Evolutionary conservation across 2,888 invertebrate species (phyloP), one percentile per base, ranked within the genome.

Genomic region (Platerodrilus igneus): DNA sequence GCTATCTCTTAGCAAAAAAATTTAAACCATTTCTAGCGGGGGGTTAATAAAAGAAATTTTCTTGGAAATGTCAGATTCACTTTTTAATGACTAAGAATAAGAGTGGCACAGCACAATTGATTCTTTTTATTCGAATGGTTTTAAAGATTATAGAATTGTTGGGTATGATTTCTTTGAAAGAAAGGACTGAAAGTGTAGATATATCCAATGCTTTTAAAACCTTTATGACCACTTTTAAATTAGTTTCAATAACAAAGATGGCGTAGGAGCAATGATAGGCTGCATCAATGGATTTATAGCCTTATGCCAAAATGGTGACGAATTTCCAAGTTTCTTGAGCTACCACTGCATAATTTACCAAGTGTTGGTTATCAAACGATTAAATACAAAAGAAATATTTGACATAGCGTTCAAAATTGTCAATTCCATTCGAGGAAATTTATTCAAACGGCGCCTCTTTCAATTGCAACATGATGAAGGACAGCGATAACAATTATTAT

Each of bases 131-230:
- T 43, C 32, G 43, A 23, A 29, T 46, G 28, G 35, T 41, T 40
- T 34, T 49, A 34, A 11, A 47, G 16, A 42, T 47, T 49, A 44
- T 44, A 47, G 40, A 47, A 44, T 31, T 44, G 32, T 34, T 49
- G 29, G 41, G 18, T 13, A 42, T 40, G 26, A 42, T 48, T 42
- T 37, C 40, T 37, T 47, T 50, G 40, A 51, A 43, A 36, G 39
- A 29, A 39, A 37, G 30, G 20, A 45, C 52, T 33, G 44, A 16
- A 31, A 21, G 20, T 31, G 31, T 31, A 16, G 34, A 34, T 25
- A 23, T 34, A 17, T 34, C 18, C 16, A 22, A 21, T 3, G 47
- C 38, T 40, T 47, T 42, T 37, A 40, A 41, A 40, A 20, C n/a
- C 11, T 30, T 20, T 8, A 13, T 22, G 9, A 32, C 3, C 6